Evolutionary conservation across 1,140 invertebrate genomes (phyloP), one percentile per base, ranked within the genome.

Genomic region (Pseudomyrmex flavicornis): DNA sequence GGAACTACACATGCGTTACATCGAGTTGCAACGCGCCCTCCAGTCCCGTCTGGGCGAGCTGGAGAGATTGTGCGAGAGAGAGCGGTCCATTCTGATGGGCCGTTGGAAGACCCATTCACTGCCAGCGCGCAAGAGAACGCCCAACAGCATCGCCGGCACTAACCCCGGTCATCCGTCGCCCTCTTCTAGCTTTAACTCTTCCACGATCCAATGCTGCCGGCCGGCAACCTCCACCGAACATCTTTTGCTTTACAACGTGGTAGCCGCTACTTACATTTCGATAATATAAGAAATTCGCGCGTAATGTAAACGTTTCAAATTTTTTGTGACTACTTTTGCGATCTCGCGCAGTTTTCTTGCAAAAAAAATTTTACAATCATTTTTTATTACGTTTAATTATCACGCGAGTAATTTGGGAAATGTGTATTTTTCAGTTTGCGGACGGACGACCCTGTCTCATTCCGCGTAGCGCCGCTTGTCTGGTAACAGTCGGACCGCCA

Each of bases 1-100:
- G 22, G 97, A 98, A 91, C 95, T 98, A 2, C 98, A 98, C 91
- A 98, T 98, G 95, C 96, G 98, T 61, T 98, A 98, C 89, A 97
- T 98, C 62, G 97, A 98, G 85, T 94, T 98, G 7, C 98, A 98
- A 94, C 96, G 97, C 85, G 95, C 97, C 44, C 94, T 99, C 8
- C 97, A 98, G 92, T 96, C 96, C n/a, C 98, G 98, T 92, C 96
- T 98, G 94, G 95, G 96, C 63, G 98, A 99, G 94, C 93, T 98
- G 50, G 97, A 98, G 90, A 95, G 97, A 72, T 94, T 99, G 2
- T 97, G 97, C 90, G 95, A 98, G 44, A 95, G 97, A 56, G 98
- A 99, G 93, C 95, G 97, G 76, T 97, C 98, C 90, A 95, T 98
- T 26, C 94, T 97, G 7, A 96, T 97, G 95, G 96, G 97, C 44